Base-by-base conservation (phyloP, 1,140 invertebrate genomes). In the Panagrolaimus sp. region DNA sequence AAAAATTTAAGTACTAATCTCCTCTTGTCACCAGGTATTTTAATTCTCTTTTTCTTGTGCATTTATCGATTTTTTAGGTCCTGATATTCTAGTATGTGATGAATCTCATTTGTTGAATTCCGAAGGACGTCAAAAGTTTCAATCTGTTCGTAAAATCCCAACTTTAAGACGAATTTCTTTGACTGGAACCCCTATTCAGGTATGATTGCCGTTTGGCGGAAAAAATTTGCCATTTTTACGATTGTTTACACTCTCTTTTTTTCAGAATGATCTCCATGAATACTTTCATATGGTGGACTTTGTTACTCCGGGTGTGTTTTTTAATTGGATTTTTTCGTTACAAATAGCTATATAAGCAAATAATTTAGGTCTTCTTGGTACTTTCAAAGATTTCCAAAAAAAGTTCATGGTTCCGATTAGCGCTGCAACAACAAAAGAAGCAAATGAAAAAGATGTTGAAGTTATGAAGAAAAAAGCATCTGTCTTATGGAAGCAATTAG, bases 391-490 rank as follows among this genome's bases (percentile, higher is more conserved):
- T 70, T 88, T 87, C 75, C 71, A 73, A 47, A 87, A 86, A 71
- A 83, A 92, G 88, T 96, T 96, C 83, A 89, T 91, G 4, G 92
- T 93, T 87, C 92, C 92, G 0, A 81, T 81, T 57, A 70, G 77
- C 31, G 11, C 61, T 16, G 78, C 79, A 23, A 31, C 68, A 13
- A 69, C 71, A 1, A 78, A 72, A 23, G 78, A 82, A 65, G 79
- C 80, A 1, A 27, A 57, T n/a, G 13, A n/a, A n/a, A 27, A 13
- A 1, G 73, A 78, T n/a, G 78, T 81, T 14, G 44, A 53, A n/a
- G 62, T 62, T 23, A 81, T 80, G 79, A 79, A 76, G 48, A 65
- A 76, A 25, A 67, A 75, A 43, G 78, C 74, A 23, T 76, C 83
- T 57, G 81, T 81, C 0, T 70, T 83, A 5, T 81, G 61, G 43